Base-by-base conservation (phyloP, 92 coral and sea anemone genomes). In the Anthopleura xanthogrammica region DNA sequence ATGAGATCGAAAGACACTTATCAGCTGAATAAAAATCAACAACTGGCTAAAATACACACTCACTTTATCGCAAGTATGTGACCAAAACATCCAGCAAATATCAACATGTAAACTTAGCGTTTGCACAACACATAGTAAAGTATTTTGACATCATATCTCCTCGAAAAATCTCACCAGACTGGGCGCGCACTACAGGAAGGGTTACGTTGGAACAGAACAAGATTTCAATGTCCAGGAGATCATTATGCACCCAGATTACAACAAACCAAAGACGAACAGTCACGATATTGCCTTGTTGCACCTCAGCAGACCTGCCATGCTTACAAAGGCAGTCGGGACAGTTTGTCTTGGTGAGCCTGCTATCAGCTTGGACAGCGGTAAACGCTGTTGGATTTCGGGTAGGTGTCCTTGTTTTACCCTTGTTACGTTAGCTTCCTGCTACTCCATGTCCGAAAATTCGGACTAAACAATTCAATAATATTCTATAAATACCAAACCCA, bases 341-440 rank as follows among this genome's bases (percentile, higher is more conserved):
- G 84, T 71, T 3, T 81, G 84, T 48, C 84, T 81, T n/a, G 66
- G 66, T 22, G 66, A 70, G 77, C 70, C 77, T 5, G 77, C 77
- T 1, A 71, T 70, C 23, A 76, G 41, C 22, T n/a, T 81, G 50
- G 56, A 48, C 77, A 71, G 77, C 52, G 84, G 77, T 50, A 71
- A 81, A 71, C 77, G 48, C 48, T 81, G 77, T 36, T 81, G 84
- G 84, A 71, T 81, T 16, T 81, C 84, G 41, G 84, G 84, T 70
- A 79, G 39, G 77, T 58, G n/a, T 16, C 5, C 5, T 58, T 14
- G 64, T 58, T 19, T 58, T 58, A 1, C 5, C 50, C 50, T 46
- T 4, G 50, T 46, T 46, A 46, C 6, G 5, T 46, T 46, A 46
- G 50, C 9, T 5, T 5, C 50, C 50, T 46, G 50, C 50, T 46